Base-by-base conservation (phyloP, 92 coral and sea anemone genomes). In the Heliopora coerulea region DNA sequence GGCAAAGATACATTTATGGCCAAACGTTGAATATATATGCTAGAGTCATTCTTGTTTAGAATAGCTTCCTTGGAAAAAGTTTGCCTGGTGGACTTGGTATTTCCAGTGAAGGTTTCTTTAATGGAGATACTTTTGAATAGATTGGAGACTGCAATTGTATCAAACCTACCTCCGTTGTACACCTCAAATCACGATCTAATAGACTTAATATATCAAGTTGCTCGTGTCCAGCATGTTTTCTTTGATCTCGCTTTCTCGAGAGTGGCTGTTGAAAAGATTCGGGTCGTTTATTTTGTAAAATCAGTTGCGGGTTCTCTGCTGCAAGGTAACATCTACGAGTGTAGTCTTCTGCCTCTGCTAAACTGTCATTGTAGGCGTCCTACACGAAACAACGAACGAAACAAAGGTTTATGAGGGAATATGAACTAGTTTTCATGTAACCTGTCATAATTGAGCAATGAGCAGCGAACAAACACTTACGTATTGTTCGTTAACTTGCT, bases 31-130 rank as follows among this genome's bases (percentile, higher is more conserved):
- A n/a, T n/a, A n/a, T n/a, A 37, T 37, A 37, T 37, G 4, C 42
- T 4, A 37, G 42, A 37, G 42, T 4, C 11, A 11, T 37, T 37
- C 42, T 37, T 11, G 6, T 56, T 56, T 35, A 69, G 34, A 69
- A 69, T 32, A 69, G 40, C 52, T 69, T 69, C 34, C 76, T 69
- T 54, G 76, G 76, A 14, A 69, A 69, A 50, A 50, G 62, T 69
- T 69, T 69, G 7, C 31, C 58, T 37, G 72, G 74, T 48, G 76
- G 76, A 25, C 62, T 69, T 24, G 76, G 62, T 49, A 30, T 69
- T 11, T 69, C 33, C 62, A 69, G 26, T 10, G 76, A 49, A 27
- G 76, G 76, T 69, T 69, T 69, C 49, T 32, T 50, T n/a, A 69
- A 39, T 21, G 76, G 76, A 32, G 76, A 69, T 44, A 69, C 8